phyloP scores from a whole-genome alignment of 2,113 vertebrate genomes.

The Leucosticte australis region DNA sequence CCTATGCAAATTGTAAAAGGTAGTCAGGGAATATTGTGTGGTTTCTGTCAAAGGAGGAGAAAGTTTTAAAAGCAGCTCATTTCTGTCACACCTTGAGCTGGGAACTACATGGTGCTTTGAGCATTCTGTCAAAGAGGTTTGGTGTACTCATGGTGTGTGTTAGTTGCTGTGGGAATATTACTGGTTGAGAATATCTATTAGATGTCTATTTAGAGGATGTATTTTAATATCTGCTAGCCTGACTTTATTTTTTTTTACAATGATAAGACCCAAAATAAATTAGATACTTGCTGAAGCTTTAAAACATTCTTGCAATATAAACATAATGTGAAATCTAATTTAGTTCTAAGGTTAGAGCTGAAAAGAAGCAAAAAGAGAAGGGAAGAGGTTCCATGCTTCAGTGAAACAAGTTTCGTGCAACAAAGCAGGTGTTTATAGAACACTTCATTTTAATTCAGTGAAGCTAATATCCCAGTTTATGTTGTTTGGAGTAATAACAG shows the following conservation, averaged over 20 bases:
- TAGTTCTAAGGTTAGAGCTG: neutral
- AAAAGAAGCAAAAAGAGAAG: neutral
- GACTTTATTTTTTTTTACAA: slow-evolving; percentile 28
- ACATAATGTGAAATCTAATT: slow-evolving; percentile 12
- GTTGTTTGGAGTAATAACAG: slow-evolving; percentile 41
- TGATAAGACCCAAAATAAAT: neutral
- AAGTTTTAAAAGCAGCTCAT: neutral
- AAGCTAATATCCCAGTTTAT: slow-evolving; percentile 56
- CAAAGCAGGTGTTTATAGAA: slow-evolving; percentile 50
- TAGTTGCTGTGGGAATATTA: neutral
- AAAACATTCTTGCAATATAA: neutral
- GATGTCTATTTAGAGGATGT: neutral
- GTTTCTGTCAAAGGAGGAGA: neutral
- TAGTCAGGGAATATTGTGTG: neutral
- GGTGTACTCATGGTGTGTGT: neutral
- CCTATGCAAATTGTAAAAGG: neutral
- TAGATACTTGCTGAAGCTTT: neutral
- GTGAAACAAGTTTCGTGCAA: neutral
- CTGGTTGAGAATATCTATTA: neutral
- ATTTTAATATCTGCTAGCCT: slow-evolving; percentile 20
- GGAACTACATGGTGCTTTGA: neutral
- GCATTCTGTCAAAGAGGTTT: neutral
- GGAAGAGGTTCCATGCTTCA: neutral
- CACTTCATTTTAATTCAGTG: slow-evolving; percentile 52
- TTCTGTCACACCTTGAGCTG: neutral